Evolutionary conservation across 2,113 vertebrate species (phyloP).

Genomic region (Ailuropoda melanoleuca): DNA sequence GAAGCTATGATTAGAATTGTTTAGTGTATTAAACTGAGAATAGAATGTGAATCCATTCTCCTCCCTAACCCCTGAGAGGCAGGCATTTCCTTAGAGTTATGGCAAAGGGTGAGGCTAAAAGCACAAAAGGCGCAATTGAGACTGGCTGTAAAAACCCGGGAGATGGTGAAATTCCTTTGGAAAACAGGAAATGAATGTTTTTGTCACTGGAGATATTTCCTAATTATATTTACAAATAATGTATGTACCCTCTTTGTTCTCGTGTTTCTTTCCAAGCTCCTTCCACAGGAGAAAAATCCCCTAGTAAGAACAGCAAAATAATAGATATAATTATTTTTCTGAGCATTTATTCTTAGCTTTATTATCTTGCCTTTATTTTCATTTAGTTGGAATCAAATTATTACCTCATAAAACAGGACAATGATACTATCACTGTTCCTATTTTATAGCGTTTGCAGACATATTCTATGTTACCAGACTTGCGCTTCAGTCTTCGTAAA

Average conservation of each 20-base stretch:
- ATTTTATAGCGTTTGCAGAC: conserved; percentile 9
- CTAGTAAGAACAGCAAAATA: conserved; percentile 54
- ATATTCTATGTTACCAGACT: conserved; percentile 49
- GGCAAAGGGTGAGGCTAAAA: neutral
- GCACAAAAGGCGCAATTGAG: neutral
- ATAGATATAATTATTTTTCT: conserved; percentile 57
- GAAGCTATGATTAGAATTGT: neutral
- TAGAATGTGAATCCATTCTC: neutral
- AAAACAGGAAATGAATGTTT: conserved; percentile 58
- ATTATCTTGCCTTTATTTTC: conserved; percentile 65
- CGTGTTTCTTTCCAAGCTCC: conserved; percentile 24
- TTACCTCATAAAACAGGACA: conserved; percentile 69
- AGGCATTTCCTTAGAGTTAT: neutral
- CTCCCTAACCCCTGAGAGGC: neutral
- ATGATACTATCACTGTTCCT: conserved; percentile 8
- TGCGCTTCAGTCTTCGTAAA: conserved; percentile 57
- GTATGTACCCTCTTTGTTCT: neutral
- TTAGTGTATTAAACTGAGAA: neutral
- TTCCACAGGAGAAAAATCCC: conserved; percentile 33
- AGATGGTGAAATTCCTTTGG: conserved; percentile 44
- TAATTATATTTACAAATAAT: conserved; percentile 27
- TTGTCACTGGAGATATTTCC: conserved; percentile 29
- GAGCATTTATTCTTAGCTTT: conserved; percentile 67
- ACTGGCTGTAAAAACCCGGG: neutral
- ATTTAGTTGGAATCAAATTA: conserved; percentile 69